These are phyloP conservation scores for Rhagonycha fulva DNA, from an alignment of 2,888 invertebrate genomes.

Conservation along the genomic window DNA sequence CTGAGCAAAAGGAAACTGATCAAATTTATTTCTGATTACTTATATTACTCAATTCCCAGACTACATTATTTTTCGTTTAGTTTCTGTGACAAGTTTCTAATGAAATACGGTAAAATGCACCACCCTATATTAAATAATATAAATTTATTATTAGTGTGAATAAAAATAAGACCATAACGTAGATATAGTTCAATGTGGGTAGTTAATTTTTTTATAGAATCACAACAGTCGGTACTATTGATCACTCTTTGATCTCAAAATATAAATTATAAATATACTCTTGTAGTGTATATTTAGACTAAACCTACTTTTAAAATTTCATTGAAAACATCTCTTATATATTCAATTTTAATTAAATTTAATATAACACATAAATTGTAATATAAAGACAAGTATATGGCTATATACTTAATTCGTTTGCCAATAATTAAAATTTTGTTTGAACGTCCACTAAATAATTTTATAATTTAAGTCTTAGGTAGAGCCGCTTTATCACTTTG, in stretches of 20 bases:
- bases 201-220: no score
- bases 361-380: background rate
- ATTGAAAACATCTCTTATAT: no score
- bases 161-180: no score
- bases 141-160: no score
- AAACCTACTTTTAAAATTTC: background rate
- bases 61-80: constrained; percentile 30
- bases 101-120: constrained; percentile 23
- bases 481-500: constrained; percentile 20
- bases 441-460: constrained; percentile 21
- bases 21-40: background rate
- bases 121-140: no score
- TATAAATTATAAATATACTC: no score
- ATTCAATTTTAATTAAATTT: background rate
- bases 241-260: no score
- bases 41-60: constrained; percentile 17
- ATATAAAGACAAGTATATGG: background rate
- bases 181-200: no score
- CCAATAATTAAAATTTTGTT: constrained; percentile 6
- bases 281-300: no score
- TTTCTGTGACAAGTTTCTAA: constrained; percentile 12
- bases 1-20: background rate
- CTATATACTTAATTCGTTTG: background rate
- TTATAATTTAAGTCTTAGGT: constrained; percentile 21
- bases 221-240: no score